phyloP scores from a whole-genome alignment of 2,888 invertebrate genomes.

The Rapana venosa region DNA sequence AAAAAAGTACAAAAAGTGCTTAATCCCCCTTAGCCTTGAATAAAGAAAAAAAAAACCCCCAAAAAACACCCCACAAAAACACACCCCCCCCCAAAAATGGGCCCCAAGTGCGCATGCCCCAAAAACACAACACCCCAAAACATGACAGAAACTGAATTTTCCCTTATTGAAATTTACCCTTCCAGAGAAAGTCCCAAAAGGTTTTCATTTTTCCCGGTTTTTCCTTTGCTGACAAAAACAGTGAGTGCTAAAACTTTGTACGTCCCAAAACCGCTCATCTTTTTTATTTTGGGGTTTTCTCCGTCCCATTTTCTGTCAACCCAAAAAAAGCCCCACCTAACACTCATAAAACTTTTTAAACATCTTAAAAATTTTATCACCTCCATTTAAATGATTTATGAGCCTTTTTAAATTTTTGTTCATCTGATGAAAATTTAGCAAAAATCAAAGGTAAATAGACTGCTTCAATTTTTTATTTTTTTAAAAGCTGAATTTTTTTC shows the following conservation, averaged over 20 bases:
- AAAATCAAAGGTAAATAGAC: too few species aligned
- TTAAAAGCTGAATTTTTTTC: too few species aligned
- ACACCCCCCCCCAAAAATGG: not conserved
- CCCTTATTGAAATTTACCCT: conserved; percentile 63
- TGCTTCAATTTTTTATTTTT: too few species aligned
- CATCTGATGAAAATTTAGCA: too few species aligned
- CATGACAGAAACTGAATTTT: not conserved
- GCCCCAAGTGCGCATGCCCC: not conserved
- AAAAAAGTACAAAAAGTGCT: too few species aligned
- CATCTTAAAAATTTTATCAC: too few species aligned
- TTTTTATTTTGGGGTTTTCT: conserved; percentile 75
- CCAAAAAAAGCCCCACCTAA: too few species aligned
- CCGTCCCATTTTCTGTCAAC: conserved; percentile 78
- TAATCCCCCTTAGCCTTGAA: too few species aligned
- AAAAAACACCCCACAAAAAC: not conserved
- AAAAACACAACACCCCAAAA: not conserved
- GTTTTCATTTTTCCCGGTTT: conserved; percentile 77
- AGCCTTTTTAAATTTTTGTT: too few species aligned
- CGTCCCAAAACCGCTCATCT: conserved; percentile 76
- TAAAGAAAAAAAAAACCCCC: too few species aligned
- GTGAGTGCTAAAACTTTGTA: conserved; percentile 78
- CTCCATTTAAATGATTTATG: too few species aligned
- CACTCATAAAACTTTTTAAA: too few species aligned
- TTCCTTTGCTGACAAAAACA: conserved; percentile 78
- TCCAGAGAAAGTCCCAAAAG: conserved; percentile 75